Evolutionary conservation across 2,113 vertebrate genomes (phyloP), one percentile per base, ranked within the genome.

Genomic region (Panurus biarmicus): DNA sequence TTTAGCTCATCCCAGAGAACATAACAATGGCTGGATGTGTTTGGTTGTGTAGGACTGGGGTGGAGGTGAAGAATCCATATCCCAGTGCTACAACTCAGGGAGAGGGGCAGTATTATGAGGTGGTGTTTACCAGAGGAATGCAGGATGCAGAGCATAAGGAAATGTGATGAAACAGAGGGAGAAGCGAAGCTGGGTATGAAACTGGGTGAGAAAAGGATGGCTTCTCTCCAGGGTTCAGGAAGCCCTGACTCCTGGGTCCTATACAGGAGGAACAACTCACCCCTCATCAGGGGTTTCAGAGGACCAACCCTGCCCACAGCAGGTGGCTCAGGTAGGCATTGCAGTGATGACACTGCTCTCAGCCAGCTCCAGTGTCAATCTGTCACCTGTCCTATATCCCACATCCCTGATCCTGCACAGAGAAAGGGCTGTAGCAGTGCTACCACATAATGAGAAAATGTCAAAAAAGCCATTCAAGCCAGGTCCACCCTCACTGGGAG

Each of bases 81-180:
- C 24, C 64, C 5, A 9, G 35, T 0, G 3, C 42, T 10, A 74
- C 1, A 18, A 26, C n/a, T 70, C 56, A n/a, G 19, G 9, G 56
- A 87, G 50, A 58, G 20, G 26, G 47, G 44, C n/a, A 53, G 19
- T 75, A 67, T 35, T 58, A 36, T 9, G 10, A 87, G 62, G 28
- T 7, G 3, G 19, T 18, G 17, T 80, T 87, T 48, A 57, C 80
- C 10, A 47, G 45, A 76, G 72, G 60, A 79, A 72, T 5, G 6
- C 45, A 40, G 47, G 36, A 82, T 22, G 36, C 33, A 64, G 53
- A 73, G 74, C 50, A 48, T 26, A 65, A 87, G 50, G 33, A 71
- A 75, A 57, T 19, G 36, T 42, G 51, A 50, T 2, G 1, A 64
- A 85, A 82, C 0, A 1, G 65, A 89, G 58, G 33, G 62, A 42